Percentiles rank a stretch among this genome's conserved stretches.
phyloP scores from a whole-genome alignment of 2,113 vertebrate species.

The Rana temporaria region DNA sequence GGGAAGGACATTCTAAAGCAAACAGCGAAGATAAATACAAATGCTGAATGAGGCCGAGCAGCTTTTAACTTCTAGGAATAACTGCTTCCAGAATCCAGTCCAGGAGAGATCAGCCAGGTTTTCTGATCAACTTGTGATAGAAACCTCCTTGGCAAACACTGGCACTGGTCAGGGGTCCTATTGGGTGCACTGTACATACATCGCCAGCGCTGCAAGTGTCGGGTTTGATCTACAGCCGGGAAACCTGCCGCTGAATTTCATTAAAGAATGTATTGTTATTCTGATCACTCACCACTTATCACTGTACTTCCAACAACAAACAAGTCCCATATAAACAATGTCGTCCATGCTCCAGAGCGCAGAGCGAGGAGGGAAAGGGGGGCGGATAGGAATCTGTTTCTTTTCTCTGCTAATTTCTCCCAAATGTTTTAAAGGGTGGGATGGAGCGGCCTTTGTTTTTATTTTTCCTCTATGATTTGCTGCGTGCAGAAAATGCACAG shows the following conservation, averaged over 20 bases:
- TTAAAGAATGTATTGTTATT: conserved; percentile 11
- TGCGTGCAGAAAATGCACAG: conserved; percentile 27
- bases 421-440: neutral
- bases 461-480: conserved; percentile 10
- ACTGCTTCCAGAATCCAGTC: too few relatives aligned
- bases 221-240: neutral
- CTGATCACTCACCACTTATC: neutral
- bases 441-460: neutral
- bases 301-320: conserved; percentile 26
- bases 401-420: neutral
- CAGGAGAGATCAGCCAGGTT: too few relatives aligned
- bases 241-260: neutral
- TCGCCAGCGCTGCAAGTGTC: too few relatives aligned
- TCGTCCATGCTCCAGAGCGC: conserved; percentile 18
- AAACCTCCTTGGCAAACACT: too few relatives aligned
- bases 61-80: conserved; percentile 13
- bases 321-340: conserved; percentile 38
- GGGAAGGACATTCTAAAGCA: neutral
- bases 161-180: too few relatives aligned
- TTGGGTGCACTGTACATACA: too few relatives aligned
- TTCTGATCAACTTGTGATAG: too few relatives aligned
- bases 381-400: conserved; percentile 22
- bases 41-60: neutral
- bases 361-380: neutral
- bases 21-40: neutral